phyloP scores from a whole-genome alignment of 2,113 vertebrate genomes.

The Macquaria ambigua region DNA sequence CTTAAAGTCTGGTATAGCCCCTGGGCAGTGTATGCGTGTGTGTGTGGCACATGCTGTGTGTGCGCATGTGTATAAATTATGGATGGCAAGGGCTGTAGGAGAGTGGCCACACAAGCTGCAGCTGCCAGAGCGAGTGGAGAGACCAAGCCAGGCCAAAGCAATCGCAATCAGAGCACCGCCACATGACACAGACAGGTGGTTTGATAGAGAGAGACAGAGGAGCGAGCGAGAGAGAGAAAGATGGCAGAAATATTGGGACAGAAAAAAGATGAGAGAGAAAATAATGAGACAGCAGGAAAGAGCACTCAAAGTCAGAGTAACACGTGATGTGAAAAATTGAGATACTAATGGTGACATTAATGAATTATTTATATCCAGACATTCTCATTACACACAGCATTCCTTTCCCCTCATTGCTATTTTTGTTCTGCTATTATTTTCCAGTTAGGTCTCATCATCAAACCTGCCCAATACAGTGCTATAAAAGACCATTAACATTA shows the following conservation, averaged over 20 bases:
- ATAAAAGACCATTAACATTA: not conserved
- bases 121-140: slow-evolving; percentile 60
- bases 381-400: slow-evolving; percentile 56
- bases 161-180: slow-evolving; percentile 55
- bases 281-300: slow-evolving; percentile 59
- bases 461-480: slow-evolving; percentile 14
- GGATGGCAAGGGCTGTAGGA: slow-evolving; percentile 63
- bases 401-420: slow-evolving; percentile 46
- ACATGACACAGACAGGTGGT: slow-evolving; percentile 68
- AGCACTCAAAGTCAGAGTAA: slow-evolving; percentile 49
- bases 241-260: slow-evolving; percentile 19
- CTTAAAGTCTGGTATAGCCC: slow-evolving; percentile 84
- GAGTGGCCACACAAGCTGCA: slow-evolving; percentile 75
- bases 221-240: not conserved
- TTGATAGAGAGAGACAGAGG: slow-evolving; percentile 39
- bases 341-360: slow-evolving; percentile 65
- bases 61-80: slow-evolving; percentile 74
- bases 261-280: slow-evolving; percentile 37
- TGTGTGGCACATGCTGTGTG: slow-evolving; percentile 54
- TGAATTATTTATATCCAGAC: slow-evolving; percentile 69
- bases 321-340: slow-evolving; percentile 55
- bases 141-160: slow-evolving; percentile 58
- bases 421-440: slow-evolving; percentile 52
- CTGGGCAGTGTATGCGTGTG: slow-evolving; percentile 74
- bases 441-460: slow-evolving; percentile 27